Conservation (phyloP, 2,888 invertebrate species). For the Cynaeus angustus region DNA sequence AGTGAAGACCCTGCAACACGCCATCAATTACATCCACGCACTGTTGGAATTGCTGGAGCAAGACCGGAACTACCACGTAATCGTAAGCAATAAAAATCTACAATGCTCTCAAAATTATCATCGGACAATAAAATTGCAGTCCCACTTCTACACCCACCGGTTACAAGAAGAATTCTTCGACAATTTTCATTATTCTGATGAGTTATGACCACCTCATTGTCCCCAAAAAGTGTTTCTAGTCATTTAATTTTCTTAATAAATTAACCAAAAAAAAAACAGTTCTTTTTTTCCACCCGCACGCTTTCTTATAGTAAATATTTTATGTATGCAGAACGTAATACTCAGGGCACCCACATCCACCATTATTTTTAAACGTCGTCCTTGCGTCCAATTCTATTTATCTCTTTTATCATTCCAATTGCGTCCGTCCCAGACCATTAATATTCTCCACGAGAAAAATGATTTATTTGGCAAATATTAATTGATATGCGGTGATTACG, state of each 20-base stretch:
- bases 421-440: constrained; percentile 33
- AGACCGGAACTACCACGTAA: constrained; percentile 49
- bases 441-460: constrained; percentile 24
- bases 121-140: constrained; percentile 36
- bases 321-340: constrained; percentile 42
- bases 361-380: constrained; percentile 46
- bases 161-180: constrained; percentile 49
- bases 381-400: constrained; percentile 49
- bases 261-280: background rate
- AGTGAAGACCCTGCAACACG: constrained; percentile 77
- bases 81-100: constrained; percentile 19
- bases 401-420: constrained; percentile 47
- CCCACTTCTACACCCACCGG: constrained; percentile 45
- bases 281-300: constrained; percentile 4
- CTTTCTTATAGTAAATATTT: too few relatives aligned
- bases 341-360: constrained; percentile 51
- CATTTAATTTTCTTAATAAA: constrained; percentile 41
- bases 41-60: constrained; percentile 71
- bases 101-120: constrained; percentile 10
- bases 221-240: constrained; percentile 40
- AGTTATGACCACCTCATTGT: constrained; percentile 8
- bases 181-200: constrained; percentile 38
- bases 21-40: constrained; percentile 77
- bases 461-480: constrained; percentile 41
- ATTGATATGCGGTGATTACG: constrained; percentile 39